A percentile compares a stretch with the other conserved stretches of the same genome.
phyloP scores from a whole-genome alignment of 2,113 vertebrate species.

The Bothrops jararaca region DNA sequence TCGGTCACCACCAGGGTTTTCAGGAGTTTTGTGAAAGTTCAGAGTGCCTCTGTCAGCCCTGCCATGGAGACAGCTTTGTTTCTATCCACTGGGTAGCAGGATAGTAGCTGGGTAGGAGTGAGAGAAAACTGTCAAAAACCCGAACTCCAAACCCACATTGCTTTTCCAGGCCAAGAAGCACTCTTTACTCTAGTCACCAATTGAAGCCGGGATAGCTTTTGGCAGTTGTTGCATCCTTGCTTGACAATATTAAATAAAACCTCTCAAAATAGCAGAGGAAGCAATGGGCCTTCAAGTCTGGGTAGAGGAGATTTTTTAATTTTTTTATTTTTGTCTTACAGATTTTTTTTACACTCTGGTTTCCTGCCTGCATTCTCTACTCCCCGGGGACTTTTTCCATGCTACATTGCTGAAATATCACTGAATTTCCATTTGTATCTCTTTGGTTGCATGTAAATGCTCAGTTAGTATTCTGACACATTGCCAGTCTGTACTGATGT shows the following conservation, averaged over 20 bases:
- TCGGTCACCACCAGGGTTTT: background rate
- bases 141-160: background rate
- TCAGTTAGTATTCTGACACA: slow-evolving; percentile 67
- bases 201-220: slow-evolving; percentile 28
- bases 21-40: background rate
- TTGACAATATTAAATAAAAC: slow-evolving; percentile 50
- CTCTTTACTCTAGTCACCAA: slow-evolving; percentile 39
- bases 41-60: background rate
- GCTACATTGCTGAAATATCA: slow-evolving; percentile 43
- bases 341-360: slow-evolving; percentile 56
- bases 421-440: slow-evolving; percentile 45
- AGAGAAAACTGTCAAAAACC: slow-evolving; percentile 37
- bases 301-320: slow-evolving; percentile 54
- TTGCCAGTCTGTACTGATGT: slow-evolving; percentile 55
- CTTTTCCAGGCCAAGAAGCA: slow-evolving; percentile 34
- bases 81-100: background rate
- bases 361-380: slow-evolving; percentile 44
- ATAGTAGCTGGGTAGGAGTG: background rate
- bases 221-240: slow-evolving; percentile 47
- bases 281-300: slow-evolving; percentile 48
- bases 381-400: slow-evolving; percentile 50
- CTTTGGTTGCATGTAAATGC: slow-evolving; percentile 59
- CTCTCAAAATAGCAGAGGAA: slow-evolving; percentile 59
- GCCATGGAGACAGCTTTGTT: background rate
- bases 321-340: slow-evolving; percentile 2